Conservation (phyloP, 2,888 invertebrate genomes). For the Hirudinaria manillensis region DNA sequence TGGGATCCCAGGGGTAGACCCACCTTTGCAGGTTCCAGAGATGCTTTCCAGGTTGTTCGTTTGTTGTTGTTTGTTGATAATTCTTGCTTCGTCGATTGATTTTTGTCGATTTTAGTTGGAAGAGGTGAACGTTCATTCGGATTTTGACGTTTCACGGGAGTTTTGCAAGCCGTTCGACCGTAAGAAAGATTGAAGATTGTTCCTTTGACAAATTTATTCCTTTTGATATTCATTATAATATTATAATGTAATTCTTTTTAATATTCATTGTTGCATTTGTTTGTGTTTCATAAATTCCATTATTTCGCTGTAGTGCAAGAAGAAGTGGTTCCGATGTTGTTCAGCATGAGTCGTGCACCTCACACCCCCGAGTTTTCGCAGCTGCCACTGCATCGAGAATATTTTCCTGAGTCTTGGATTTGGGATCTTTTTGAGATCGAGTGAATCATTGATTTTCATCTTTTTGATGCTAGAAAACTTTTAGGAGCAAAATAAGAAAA, state of each 20-base stretch:
- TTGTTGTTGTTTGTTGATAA: neutral
- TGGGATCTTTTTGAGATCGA: constrained; percentile 40
- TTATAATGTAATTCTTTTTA: too few species aligned
- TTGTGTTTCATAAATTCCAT: neutral
- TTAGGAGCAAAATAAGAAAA: too few species aligned
- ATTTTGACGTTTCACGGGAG: constrained; percentile 7
- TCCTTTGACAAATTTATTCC: neutral
- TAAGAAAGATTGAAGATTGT: neutral
- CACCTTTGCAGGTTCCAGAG: neutral
- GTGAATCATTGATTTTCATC: constrained; percentile 37
- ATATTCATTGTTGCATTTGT: too few species aligned
- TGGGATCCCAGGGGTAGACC: neutral
- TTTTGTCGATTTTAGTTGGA: neutral
- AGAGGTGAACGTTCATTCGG: neutral
- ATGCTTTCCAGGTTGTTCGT: neutral
- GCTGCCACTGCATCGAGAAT: constrained; percentile 34
- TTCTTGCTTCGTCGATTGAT: neutral
- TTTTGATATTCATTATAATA: neutral
- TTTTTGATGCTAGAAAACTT: too few species aligned
- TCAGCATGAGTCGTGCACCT: neutral
- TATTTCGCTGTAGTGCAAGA: neutral
- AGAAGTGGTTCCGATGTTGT: neutral
- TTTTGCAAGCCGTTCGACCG: neutral
- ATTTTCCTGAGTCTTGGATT: constrained; percentile 46
- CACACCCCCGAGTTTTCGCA: neutral